Evolutionary conservation across 2,113 vertebrate species (phyloP).

Genomic region (Plestiodon gilberti): DNA sequence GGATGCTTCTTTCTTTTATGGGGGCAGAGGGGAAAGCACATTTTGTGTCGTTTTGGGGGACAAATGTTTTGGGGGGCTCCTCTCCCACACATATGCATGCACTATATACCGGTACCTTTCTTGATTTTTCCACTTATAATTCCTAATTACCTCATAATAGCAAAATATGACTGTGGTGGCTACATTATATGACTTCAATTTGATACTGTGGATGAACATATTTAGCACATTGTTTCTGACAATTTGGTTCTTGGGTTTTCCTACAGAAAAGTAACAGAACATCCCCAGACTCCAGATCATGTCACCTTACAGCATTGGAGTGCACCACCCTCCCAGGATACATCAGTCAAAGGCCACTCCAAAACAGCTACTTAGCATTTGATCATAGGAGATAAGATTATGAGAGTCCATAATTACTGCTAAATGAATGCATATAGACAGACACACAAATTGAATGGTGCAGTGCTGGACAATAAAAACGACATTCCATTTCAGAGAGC

Average conservation of each 20-base stretch:
- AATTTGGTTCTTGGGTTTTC: not conserved
- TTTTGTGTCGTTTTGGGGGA: too few species aligned
- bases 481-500: not conserved
- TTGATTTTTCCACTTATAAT: not conserved
- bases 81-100: not conserved
- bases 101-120: not conserved
- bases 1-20: too few species aligned
- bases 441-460: conserved; percentile 3
- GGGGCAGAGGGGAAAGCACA: too few species aligned
- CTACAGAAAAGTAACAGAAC: not conserved
- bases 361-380: conserved; percentile 12
- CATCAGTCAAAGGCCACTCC: conserved; percentile 21
- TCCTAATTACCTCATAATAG: conserved; percentile 10
- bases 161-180: not conserved
- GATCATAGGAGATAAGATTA: not conserved
- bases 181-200: not conserved
- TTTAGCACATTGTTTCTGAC: not conserved
- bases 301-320: conserved; percentile 4
- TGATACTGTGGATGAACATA: not conserved
- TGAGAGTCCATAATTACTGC: conserved; percentile 6
- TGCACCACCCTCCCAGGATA: not conserved
- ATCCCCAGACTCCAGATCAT: not conserved
- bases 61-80: too few species aligned
- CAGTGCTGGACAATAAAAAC: conserved; percentile 10
- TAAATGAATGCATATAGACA: conserved; percentile 28